These are phyloP conservation scores for Neodontobutis hainanensis DNA, from an alignment of 2,113 vertebrate genomes.

Conservation along the genomic window DNA sequence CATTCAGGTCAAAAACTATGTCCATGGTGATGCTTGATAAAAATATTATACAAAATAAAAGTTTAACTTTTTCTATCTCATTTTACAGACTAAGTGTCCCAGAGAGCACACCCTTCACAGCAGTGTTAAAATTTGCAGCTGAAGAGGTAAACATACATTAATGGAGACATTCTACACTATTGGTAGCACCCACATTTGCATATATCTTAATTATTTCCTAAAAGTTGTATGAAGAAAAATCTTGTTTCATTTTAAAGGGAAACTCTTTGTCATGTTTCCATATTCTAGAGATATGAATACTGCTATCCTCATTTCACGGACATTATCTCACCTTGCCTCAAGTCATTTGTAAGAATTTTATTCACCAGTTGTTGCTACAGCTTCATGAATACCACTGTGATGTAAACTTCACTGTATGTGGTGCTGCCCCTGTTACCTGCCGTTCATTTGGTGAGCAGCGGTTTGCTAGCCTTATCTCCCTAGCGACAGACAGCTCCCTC, in stretches of 20 bases:
- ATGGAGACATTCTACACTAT: not conserved
- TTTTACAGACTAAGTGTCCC: slow-evolving; percentile 90
- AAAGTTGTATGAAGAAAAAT: too few species aligned
- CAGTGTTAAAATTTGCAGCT: slow-evolving; percentile 95
- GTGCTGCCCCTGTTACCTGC: slow-evolving; percentile 11
- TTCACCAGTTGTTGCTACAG: not conserved
- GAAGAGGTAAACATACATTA: slow-evolving; percentile 83
- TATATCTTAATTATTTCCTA: too few species aligned
- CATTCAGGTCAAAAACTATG: not conserved
- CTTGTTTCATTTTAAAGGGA: too few species aligned
- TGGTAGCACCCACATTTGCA: too few species aligned
- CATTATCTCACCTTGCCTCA: too few species aligned
- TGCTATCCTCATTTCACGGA: too few species aligned
- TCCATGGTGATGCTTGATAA: not conserved
- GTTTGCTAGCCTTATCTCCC: slow-evolving; percentile 45
- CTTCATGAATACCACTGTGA: not conserved
- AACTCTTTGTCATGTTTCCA: too few species aligned
- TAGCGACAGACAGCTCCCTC: slow-evolving; percentile 34
- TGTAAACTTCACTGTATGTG: not conserved
- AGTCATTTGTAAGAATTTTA: not conserved
- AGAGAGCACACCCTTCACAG: slow-evolving; percentile 93
- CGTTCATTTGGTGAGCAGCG: slow-evolving; percentile 10
- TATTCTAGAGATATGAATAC: too few species aligned
- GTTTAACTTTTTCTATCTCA: slow-evolving; percentile 1
- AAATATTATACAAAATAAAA: not conserved